phyloP scores from a whole-genome alignment of 2,888 invertebrate genomes.

The Drosophila lutescens region DNA sequence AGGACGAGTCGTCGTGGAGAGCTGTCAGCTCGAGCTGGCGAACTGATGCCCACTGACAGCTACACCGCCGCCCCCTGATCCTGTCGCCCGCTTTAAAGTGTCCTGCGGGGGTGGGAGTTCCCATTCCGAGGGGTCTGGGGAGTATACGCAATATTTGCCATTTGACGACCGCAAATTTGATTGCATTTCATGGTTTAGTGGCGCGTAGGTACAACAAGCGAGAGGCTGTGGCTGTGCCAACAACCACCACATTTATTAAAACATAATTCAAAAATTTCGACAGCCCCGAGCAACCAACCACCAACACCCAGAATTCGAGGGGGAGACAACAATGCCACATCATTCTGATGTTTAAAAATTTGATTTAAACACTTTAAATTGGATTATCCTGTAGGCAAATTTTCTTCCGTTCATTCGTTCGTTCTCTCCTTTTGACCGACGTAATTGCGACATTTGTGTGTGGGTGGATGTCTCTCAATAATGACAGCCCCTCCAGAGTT shows the following conservation, averaged over 20 bases:
- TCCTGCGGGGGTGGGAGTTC: constrained; percentile 29
- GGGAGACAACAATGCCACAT: constrained; percentile 63
- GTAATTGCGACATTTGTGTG: constrained; percentile 73
- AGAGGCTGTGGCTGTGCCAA: constrained; percentile 29
- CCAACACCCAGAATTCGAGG: background rate
- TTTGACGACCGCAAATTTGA: constrained; percentile 84
- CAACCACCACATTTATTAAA: constrained; percentile 74
- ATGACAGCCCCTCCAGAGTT: constrained; percentile 64
- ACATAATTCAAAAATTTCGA: constrained; percentile 80
- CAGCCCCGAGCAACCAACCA: constrained; percentile 34
- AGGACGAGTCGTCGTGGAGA: constrained; percentile 37
- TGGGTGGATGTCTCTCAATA: constrained; percentile 53
- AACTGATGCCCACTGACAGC: constrained; percentile 75
- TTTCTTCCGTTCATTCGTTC: constrained; percentile 45
- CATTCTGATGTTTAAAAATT: constrained; percentile 80
- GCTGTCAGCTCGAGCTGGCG: constrained; percentile 79
- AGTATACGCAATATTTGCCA: constrained; percentile 75
- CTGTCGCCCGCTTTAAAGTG: constrained; percentile 58
- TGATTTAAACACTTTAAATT: constrained; percentile 84
- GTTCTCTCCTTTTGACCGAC: constrained; percentile 55
- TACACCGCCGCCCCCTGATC: constrained; percentile 5
- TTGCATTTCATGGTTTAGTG: constrained; percentile 83
- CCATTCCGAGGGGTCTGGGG: background rate
- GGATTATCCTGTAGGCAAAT: constrained; percentile 83
- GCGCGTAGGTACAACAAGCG: constrained; percentile 72